These are phyloP conservation scores for Lycorma delicatula DNA, from an alignment of 1,140 invertebrate species.

Conservation along the genomic window DNA sequence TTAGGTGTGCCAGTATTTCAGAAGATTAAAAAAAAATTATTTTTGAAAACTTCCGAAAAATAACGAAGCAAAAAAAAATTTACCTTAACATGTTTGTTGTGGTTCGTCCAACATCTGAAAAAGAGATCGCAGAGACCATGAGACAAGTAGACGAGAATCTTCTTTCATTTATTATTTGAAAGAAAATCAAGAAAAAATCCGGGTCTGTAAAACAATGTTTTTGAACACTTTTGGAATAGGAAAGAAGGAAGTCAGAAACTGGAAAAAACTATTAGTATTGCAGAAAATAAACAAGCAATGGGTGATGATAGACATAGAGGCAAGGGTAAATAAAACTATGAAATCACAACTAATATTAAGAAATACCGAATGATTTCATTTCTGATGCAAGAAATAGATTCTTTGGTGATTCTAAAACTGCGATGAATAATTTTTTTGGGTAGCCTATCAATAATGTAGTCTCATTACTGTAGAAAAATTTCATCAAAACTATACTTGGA, in stretches of 20 bases:
- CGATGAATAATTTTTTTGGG: slow-evolving; percentile 3
- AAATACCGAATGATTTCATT: too few species aligned
- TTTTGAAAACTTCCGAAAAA: too few species aligned
- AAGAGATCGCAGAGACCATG: slow-evolving; percentile 5
- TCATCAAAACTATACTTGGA: slow-evolving; percentile 2
- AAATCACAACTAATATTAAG: too few species aligned
- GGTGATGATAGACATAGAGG: background rate
- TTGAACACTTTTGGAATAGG: slow-evolving; percentile 8
- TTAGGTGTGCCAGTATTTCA: too few species aligned
- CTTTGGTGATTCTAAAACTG: background rate
- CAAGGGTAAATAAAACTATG: too few species aligned
- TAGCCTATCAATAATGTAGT: slow-evolving; percentile 5
- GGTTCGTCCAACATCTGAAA: too few species aligned
- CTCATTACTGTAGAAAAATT: slow-evolving; percentile 11
- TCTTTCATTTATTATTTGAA: slow-evolving; percentile 12
- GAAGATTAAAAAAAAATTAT: too few species aligned
- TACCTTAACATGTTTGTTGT: too few species aligned
- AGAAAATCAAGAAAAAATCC: background rate
- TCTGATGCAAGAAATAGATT: background rate
- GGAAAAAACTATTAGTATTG: slow-evolving; percentile 1
- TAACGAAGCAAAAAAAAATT: too few species aligned
- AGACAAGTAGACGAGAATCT: slow-evolving; percentile 8
- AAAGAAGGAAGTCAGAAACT: background rate
- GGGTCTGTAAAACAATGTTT: slow-evolving; percentile 17
- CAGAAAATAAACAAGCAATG: background rate